Base-by-base conservation (phyloP, 2,888 invertebrate genomes). In the Stomorhina lunata region DNA sequence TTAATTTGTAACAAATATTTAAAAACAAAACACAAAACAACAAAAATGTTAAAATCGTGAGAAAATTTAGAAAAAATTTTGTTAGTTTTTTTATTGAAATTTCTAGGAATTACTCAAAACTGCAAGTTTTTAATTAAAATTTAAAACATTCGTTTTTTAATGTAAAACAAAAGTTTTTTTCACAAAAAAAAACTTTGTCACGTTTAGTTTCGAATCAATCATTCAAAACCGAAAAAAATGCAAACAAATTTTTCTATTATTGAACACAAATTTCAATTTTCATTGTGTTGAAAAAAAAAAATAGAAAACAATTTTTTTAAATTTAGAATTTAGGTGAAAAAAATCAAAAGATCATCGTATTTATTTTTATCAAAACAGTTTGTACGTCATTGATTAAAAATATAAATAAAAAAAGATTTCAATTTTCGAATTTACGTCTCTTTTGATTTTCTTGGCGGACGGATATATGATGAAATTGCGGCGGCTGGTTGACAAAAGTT, bases 341-440 rank as follows among this genome's bases (percentile, higher is more conserved):
- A 20, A 45, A 63, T 76, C 29, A 55, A 71, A 71, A 76, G 32
- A 63, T 65, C 48, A 57, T 68, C 65, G 72, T 32, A 45, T 66
- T 76, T 65, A 65, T 72, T 80, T 76, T 68, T 55, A 77, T 53
- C 22, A 45, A 32, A 25, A 57, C 10, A 25, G 25, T 59, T 57
- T 50, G 15, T 61, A 75, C 75, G 75, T 80, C 75, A 80, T 65
- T 69, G 69, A 34, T 75, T 78, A 63, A 69, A 78, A 78, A 82
- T 79, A 78, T 68, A 61, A 27, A 32, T n/a, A n/a, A n/a, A n/a
- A n/a, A n/a, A n/a, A 34, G 15, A n/a, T n/a, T n/a, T n/a, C n/a
- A n/a, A 9, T 43, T 2, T 12, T 20, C n/a, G 4, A 12, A 12
- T 40, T 72, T 45, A 66, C 53, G 43, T 10, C 29, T 72, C 65